Evolutionary conservation across 2,888 invertebrate species (phyloP).

Genomic region (Dicycla oo): DNA sequence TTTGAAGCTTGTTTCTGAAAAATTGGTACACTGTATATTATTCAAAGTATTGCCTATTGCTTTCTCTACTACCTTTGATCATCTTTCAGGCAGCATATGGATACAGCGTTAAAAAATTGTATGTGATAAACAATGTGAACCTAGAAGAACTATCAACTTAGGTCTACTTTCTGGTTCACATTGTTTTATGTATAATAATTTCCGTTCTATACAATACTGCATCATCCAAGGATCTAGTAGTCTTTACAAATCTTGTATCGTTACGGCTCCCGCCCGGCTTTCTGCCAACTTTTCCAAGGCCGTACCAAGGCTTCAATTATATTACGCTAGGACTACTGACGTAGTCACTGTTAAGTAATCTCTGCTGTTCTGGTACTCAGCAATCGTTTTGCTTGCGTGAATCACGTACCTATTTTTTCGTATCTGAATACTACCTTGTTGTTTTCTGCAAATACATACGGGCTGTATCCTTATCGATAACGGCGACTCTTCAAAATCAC

Average conservation of each 20-base stretch:
- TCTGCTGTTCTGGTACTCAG: slow-evolving; percentile 22
- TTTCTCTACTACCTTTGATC: too few species aligned
- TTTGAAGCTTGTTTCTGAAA: too few species aligned
- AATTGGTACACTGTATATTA: too few species aligned
- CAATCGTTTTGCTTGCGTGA: slow-evolving; percentile 15
- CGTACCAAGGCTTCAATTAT: slow-evolving; percentile 41
- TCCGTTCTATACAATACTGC: neutral
- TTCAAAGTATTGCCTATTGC: too few species aligned
- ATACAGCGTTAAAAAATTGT: too few species aligned
- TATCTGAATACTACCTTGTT: slow-evolving; percentile 15
- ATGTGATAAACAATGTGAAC: too few species aligned
- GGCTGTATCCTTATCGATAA: too few species aligned
- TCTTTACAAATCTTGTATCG: slow-evolving; percentile 26
- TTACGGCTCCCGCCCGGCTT: slow-evolving; percentile 41
- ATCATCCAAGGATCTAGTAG: slow-evolving; percentile 32
- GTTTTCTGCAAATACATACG: neutral
- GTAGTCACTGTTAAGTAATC: slow-evolving; percentile 31
- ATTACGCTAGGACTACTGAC: slow-evolving; percentile 33
- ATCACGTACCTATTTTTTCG: slow-evolving; percentile 13
- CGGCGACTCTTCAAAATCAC: too few species aligned
- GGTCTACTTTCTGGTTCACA: neutral
- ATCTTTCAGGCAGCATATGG: too few species aligned
- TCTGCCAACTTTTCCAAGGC: slow-evolving; percentile 53
- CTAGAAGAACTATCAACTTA: neutral
- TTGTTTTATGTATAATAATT: neutral